Evolutionary conservation across 2,113 vertebrate genomes (phyloP).

Genomic region (Plectropomus leopardus): DNA sequence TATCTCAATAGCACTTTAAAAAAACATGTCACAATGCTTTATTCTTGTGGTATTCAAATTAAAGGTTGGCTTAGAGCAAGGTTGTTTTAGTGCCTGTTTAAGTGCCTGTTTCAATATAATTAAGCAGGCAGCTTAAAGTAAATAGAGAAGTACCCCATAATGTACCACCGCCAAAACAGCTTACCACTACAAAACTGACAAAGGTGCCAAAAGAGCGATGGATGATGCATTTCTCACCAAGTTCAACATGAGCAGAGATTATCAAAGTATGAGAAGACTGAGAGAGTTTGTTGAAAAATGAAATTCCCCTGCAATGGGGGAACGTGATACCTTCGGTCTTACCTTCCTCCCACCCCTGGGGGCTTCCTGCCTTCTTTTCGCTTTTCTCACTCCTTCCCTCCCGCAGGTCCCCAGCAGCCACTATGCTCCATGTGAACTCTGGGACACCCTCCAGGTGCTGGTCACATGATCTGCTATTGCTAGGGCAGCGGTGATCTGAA

Average conservation of each 20-base stretch:
- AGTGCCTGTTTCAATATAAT: not conserved
- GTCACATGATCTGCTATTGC: slow-evolving; percentile 70
- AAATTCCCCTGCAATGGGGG: slow-evolving; percentile 60
- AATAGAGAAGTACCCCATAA: not conserved
- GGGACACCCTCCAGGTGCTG: slow-evolving; percentile 55
- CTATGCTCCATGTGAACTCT: slow-evolving; percentile 85
- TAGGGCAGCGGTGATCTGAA: slow-evolving; percentile 69
- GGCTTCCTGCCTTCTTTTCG: slow-evolving; percentile 72
- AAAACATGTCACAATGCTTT: not conserved
- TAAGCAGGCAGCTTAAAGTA: not conserved
- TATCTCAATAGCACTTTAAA: slow-evolving; percentile 13
- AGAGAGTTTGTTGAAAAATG: slow-evolving; percentile 54
- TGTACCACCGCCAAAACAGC: not conserved
- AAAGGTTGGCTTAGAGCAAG: not conserved
- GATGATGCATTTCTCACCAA: slow-evolving; percentile 2
- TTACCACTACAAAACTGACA: not conserved
- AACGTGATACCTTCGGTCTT: slow-evolving; percentile 80
- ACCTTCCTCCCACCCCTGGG: slow-evolving; percentile 87
- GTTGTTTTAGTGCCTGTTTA: not conserved
- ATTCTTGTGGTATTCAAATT: not conserved
- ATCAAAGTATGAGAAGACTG: not conserved
- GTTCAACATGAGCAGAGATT: not conserved
- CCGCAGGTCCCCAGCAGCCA: slow-evolving; percentile 71
- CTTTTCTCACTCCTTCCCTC: slow-evolving; percentile 63
- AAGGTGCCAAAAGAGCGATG: not conserved